phyloP scores from a whole-genome alignment of 2,888 invertebrate genomes.

The Zonitis immaculata region DNA sequence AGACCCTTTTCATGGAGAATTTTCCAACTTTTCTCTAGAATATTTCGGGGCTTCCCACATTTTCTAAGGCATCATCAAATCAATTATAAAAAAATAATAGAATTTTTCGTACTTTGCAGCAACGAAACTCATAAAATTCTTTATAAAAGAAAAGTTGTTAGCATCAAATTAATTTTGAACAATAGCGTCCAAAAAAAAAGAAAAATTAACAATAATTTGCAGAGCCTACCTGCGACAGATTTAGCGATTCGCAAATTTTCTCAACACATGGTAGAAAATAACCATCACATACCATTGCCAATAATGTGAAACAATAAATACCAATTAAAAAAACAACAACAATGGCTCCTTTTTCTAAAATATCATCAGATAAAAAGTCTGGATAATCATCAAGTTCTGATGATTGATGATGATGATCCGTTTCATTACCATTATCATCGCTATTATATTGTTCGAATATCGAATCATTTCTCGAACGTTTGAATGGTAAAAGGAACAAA shows the following conservation, averaged over 20 bases:
- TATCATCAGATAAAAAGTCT: conserved; percentile 57
- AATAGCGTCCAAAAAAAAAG: no score
- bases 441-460: not conserved
- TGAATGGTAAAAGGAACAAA: not conserved
- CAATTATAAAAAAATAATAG: no score
- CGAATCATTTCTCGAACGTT: not conserved
- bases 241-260: conserved; percentile 74
- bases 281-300: conserved; percentile 87
- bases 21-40: no score
- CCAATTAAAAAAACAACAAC: conserved; percentile 70
- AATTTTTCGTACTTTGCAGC: no score
- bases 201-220: no score
- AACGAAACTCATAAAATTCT: no score
- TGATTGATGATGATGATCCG: not conserved
- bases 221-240: conserved; percentile 61
- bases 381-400: conserved; percentile 57
- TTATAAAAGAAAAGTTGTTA: no score
- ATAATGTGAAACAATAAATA: conserved; percentile 76
- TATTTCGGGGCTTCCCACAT: no score
- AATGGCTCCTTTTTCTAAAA: conserved; percentile 73
- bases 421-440: not conserved
- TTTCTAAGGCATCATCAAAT: no score
- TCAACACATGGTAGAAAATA: conserved; percentile 90
- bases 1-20: no score
- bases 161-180: not conserved